phyloP scores from a whole-genome alignment of 2,888 invertebrate genomes.

The Eristalinus aeneus region DNA sequence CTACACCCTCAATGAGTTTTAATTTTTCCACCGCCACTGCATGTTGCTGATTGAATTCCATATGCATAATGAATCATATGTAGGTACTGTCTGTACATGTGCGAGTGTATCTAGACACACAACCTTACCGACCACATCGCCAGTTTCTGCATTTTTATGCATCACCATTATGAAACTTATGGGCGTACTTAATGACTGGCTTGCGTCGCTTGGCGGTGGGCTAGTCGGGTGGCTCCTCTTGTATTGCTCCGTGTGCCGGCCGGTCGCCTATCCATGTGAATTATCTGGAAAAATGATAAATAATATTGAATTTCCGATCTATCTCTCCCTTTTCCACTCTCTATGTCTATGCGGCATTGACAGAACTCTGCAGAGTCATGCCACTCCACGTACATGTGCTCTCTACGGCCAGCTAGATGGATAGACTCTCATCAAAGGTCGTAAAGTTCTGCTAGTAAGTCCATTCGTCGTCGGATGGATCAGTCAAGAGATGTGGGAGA shows the following conservation, averaged over 20 bases:
- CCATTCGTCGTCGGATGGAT: conserved; percentile 57
- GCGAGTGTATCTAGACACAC: conserved; percentile 45
- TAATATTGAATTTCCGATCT: conserved; percentile 66
- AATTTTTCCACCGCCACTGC: conserved; percentile 67
- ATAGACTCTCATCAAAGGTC: conserved; percentile 50
- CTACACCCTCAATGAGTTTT: conserved; percentile 68
- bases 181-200: conserved; percentile 72
- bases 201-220: conserved; percentile 49
- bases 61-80: conserved; percentile 70
- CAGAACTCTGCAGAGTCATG: background rate
- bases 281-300: conserved; percentile 69
- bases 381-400: background rate
- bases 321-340: conserved; percentile 70
- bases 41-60: conserved; percentile 71
- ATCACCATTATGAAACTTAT: conserved; percentile 71
- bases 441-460: conserved; percentile 50
- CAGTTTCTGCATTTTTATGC: conserved; percentile 70
- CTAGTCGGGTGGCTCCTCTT: background rate
- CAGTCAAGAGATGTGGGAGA: conserved; percentile 54
- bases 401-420: conserved; percentile 7
- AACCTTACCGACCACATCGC: conserved; percentile 65
- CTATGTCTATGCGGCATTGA: conserved; percentile 40
- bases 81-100: conserved; percentile 34
- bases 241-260: conserved; percentile 10
- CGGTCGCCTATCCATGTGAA: conserved; percentile 41